Evolutionary conservation across 2,113 vertebrate genomes (phyloP), one percentile per base, ranked within the genome.

Genomic region (Myotis yumanensis): DNA sequence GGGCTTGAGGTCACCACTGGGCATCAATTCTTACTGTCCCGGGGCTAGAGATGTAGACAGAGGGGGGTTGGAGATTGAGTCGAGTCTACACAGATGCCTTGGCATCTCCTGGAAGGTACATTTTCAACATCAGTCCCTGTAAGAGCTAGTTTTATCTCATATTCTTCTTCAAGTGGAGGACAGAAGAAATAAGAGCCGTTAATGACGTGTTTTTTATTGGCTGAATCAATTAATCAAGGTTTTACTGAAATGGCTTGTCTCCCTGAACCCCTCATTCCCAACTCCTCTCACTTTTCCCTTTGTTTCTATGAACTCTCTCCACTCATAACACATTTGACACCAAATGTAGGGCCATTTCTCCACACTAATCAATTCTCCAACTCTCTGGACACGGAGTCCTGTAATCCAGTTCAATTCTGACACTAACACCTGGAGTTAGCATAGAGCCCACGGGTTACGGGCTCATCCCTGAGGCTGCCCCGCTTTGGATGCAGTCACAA

Each of bases 41-140:
- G 0, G 11, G 86, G 37, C 18, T 64, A 32, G 43, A 88, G 76
- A 66, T 11, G n/a, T 4, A 54, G 64, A 76, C 37, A 52, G 25
- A 28, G 8, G 48, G 20, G 0, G 0, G 32, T 52, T 1, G 15
- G 35, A 80, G 59, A 32, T 25, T 15, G 11, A 46, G 28, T 8
- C 1, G 18, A 71, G 46, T 30, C 28, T 30, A 30, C 8, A 7
- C 11, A 0, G 48, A 52, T 11, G 35, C 72, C 4, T 25, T 32
- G 30, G 40, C 8, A 32, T 57, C 72, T 48, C 91, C 83, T 5
- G 57, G 28, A 71, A 92, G 71, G 9, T 64, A 9, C 72, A 48
- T 52, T 64, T 83, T 90, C 76, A 90, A 25, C 51, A 43, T 89
- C 32, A 32, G 0, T 30, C 35, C 51, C 40, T n/a, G 22, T 23